Evolutionary conservation across 1,140 invertebrate genomes (phyloP).

Genomic region (Onthophagus taurus): DNA sequence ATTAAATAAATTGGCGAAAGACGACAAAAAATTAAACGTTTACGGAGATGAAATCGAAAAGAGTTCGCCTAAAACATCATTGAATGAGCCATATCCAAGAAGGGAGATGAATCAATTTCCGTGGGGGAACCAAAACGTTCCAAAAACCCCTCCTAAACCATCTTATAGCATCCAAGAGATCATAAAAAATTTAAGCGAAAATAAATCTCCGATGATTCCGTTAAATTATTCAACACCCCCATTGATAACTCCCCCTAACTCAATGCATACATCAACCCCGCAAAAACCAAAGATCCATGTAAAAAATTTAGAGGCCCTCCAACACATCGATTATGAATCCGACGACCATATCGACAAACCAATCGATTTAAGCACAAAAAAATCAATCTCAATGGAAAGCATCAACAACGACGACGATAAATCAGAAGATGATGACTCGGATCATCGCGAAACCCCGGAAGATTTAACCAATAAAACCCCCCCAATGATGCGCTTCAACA

Average conservation of each 20-base stretch:
- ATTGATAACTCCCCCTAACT: background rate
- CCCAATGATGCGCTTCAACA: slow-evolving; percentile 35
- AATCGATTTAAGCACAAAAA: slow-evolving; percentile 80
- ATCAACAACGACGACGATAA: slow-evolving; percentile 31
- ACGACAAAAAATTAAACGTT: slow-evolving; percentile 41
- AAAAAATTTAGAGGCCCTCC: slow-evolving; percentile 50
- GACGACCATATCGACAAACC: slow-evolving; percentile 44
- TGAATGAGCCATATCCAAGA: slow-evolving; percentile 1
- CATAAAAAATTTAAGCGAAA: too few species aligned
- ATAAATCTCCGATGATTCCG: too few species aligned
- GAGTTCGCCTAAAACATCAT: slow-evolving; percentile 17
- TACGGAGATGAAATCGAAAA: slow-evolving; percentile 20
- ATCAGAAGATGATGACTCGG: too few species aligned
- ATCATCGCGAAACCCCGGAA: slow-evolving; percentile 39
- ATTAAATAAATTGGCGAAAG: slow-evolving; percentile 44
- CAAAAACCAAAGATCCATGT: slow-evolving; percentile 46
- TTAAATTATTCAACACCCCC: background rate
- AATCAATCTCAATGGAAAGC: slow-evolving; percentile 21
- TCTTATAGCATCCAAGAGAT: too few species aligned
- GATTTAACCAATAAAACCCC: slow-evolving; percentile 37
- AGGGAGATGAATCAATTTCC: background rate
- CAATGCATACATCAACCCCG: slow-evolving; percentile 15
- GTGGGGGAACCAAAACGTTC: too few species aligned
- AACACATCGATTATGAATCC: slow-evolving; percentile 36
- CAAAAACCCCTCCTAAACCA: too few species aligned